Evolutionary conservation across 2,888 invertebrate genomes (phyloP), one percentile per base, ranked within the genome.

Genomic region (Actias luna): DNA sequence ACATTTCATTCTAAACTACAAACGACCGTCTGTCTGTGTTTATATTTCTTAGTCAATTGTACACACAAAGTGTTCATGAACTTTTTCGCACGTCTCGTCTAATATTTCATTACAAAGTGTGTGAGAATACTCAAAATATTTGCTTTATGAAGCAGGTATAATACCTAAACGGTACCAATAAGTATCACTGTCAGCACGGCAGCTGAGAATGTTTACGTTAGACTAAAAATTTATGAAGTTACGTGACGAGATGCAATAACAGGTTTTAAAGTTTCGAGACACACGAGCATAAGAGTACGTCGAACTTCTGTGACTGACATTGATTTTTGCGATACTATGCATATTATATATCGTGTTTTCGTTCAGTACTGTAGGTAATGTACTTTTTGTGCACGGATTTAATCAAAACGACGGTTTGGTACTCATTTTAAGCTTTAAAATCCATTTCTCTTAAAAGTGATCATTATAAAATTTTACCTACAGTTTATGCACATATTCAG

Each of bases 191-290:
- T 61, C 64, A 52, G 42, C 62, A 46, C 25, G 64, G 63, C 64
- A 70, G 69, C 70, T 69, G 69, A 75, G 79, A 68, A 64, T 70
- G 74, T 79, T 77, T 76, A 74, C 69, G 65, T 75, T 77, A 70
- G 71, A 75, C 75, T 79, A 77, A 82, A 80, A 80, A 73, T 78
- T 73, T 75, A 73, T 75, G 71, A 74, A 78, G 69, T 75, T 74
- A 80, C 79, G 79, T 79, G 82, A 76, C 77, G 76, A 73, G 67
- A 71, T 74, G 74, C 72, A 73, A 77, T 76, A 77, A 72, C 72
- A 64, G 64, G 70, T 68, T 71, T 66, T 60, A 65, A 67, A 66
- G 61, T 67, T 65, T 58, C 16, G 65, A 65, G 63, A 76, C 75
- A 77, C 69, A 80, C 75, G 25, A 63, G 1, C 46, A 0, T 57